These are phyloP conservation scores for Drosophila cardini DNA, from an alignment of 1,140 invertebrate species.

Conservation along the genomic window DNA sequence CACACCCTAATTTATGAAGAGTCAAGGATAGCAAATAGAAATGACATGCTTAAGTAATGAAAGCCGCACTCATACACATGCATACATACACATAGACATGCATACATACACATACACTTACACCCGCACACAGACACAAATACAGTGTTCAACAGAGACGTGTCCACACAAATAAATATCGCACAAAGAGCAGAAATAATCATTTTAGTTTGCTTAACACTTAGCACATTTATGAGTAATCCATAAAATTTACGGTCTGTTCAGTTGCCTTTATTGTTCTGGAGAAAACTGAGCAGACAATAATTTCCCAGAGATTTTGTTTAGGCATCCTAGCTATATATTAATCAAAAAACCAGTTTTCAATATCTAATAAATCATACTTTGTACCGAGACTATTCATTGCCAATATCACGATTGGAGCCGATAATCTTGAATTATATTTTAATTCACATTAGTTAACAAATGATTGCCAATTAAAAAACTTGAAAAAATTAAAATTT, in stretches of 20 bases:
- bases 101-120: no score
- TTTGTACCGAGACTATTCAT: no score
- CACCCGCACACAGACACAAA: neutral
- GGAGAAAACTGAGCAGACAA: neutral
- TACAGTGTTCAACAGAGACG: neutral
- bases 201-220: conserved; percentile 4
- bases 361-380: no score
- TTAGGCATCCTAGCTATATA: no score
- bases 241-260: conserved; percentile 9
- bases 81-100: neutral
- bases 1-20: neutral
- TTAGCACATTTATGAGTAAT: conserved; percentile 39
- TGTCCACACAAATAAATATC: neutral
- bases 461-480: conserved; percentile 17
- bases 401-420: no score
- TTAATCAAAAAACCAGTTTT: no score
- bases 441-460: neutral
- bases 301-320: conserved; percentile 2
- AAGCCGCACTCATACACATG: neutral
- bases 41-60: neutral
- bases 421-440: neutral
- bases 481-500: neutral
- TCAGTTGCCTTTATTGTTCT: conserved; percentile 28
- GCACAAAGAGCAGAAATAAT: neutral
- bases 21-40: conserved; percentile 6